phyloP scores from a whole-genome alignment of 2,113 vertebrate species.

The Stigmatopora nigra region DNA sequence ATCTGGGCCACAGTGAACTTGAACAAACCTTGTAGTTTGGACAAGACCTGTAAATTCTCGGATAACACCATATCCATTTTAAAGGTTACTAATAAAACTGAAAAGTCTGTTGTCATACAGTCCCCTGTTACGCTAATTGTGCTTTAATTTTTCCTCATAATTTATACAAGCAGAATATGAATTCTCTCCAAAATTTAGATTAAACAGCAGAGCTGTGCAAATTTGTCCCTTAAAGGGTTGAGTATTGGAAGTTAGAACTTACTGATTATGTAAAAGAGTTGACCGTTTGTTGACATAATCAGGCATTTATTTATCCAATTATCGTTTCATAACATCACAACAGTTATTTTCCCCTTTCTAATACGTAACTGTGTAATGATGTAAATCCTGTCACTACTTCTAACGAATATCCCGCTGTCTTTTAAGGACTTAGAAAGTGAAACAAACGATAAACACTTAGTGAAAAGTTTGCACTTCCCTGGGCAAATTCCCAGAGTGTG shows the following conservation, averaged over 20 bases:
- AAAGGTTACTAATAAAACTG: not conserved
- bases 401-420: slow-evolving; percentile 12
- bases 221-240: no score
- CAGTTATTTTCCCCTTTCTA: no score
- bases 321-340: not conserved
- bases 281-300: not conserved
- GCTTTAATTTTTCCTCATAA: not conserved
- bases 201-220: not conserved
- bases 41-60: not conserved
- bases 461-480: slow-evolving; percentile 42
- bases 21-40: not conserved
- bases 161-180: not conserved
- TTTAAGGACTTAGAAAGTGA: slow-evolving; percentile 15
- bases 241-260: not conserved
- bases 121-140: not conserved
- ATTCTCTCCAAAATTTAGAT: not conserved
- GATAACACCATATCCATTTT: not conserved
- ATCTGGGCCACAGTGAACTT: not conserved
- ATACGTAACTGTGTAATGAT: not conserved
- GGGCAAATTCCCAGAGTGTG: slow-evolving; percentile 45
- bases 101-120: not conserved
- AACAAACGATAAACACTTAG: slow-evolving; percentile 10
- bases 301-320: not conserved
- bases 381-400: not conserved
- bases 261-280: not conserved